These are phyloP conservation scores for Paramormyrops kingsleyae DNA, from an alignment of 2,113 vertebrate genomes.

Conservation along the genomic window DNA sequence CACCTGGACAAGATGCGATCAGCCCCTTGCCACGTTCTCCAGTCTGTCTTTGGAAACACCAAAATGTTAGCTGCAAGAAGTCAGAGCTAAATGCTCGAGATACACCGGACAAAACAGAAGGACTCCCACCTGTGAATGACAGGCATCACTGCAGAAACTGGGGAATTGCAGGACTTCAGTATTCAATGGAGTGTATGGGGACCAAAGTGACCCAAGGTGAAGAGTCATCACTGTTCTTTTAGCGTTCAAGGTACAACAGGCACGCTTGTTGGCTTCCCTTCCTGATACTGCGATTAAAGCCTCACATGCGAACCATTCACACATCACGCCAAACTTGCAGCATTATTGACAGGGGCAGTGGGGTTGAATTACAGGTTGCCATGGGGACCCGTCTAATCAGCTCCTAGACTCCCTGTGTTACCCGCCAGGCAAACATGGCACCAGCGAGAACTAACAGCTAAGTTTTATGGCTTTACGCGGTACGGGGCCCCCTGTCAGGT, in stretches of 20 bases:
- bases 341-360: background rate
- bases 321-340: background rate
- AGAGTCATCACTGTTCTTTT: background rate
- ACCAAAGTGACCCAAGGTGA: background rate
- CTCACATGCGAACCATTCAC: background rate
- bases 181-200: background rate
- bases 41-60: background rate
- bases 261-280: background rate
- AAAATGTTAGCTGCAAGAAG: background rate
- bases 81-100: background rate
- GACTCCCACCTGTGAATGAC: background rate
- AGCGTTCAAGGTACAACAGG: background rate
- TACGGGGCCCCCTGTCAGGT: background rate
- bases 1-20: background rate
- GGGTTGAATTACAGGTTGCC: background rate
- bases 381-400: background rate
- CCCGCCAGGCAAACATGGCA: background rate
- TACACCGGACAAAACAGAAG: background rate
- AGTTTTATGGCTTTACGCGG: background rate
- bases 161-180: background rate
- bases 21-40: background rate
- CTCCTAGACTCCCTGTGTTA: background rate
- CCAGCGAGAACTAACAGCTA: background rate
- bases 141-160: background rate
- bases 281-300: background rate